phyloP scores from a whole-genome alignment of 2,888 invertebrate species.

The Raillietiella orientalis region DNA sequence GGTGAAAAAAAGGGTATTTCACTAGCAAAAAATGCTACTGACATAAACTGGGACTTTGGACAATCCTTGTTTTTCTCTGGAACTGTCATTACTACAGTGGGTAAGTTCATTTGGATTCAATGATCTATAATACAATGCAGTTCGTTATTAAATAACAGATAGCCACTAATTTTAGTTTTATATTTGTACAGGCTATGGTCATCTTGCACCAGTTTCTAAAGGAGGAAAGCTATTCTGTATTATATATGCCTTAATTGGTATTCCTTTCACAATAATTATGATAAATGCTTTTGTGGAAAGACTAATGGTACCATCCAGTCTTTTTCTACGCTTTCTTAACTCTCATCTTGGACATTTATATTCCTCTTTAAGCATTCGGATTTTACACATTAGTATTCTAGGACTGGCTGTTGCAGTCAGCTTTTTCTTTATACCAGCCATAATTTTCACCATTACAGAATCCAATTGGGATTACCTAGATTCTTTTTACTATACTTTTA shows the following conservation, averaged over 20 bases:
- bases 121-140: not conserved
- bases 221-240: constrained; percentile 66
- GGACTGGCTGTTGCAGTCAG: constrained; percentile 17
- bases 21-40: not conserved
- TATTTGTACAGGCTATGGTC: constrained; percentile 37
- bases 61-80: constrained; percentile 61
- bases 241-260: constrained; percentile 46
- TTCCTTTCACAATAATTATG: constrained; percentile 51
- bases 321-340: constrained; percentile 31
- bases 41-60: constrained; percentile 66
- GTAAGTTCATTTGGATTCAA: constrained; percentile 15
- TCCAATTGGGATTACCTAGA: constrained; percentile 53
- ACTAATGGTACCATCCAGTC: constrained; percentile 34
- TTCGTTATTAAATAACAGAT: constrained; percentile 1
- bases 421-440: constrained; percentile 40
- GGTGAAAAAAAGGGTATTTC: too few species aligned
- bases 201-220: constrained; percentile 51
- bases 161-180: constrained; percentile 1
- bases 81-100: constrained; percentile 63
- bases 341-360: constrained; percentile 33
- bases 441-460: constrained; percentile 35
- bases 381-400: constrained; percentile 35
- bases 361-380: constrained; percentile 27
- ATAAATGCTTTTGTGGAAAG: constrained; percentile 50
- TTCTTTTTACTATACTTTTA: constrained; percentile 66